Percentiles rank a stretch among this genome's conserved stretches.
Conservation (phyloP, 2,888 invertebrate species). For the Melanostoma mellinum region DNA sequence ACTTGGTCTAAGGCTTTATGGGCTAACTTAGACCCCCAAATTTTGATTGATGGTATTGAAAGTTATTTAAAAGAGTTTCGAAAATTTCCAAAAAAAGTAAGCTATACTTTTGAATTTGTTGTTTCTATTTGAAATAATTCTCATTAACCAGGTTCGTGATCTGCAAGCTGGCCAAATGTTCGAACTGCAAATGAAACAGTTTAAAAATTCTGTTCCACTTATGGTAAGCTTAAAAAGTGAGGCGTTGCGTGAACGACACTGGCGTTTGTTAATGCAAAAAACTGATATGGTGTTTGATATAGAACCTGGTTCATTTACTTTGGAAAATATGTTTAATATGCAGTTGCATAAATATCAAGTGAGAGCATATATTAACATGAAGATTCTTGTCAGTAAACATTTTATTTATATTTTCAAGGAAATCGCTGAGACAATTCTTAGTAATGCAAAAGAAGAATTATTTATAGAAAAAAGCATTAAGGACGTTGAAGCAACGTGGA, state of each 20-base stretch:
- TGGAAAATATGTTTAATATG: slow-evolving; percentile 97
- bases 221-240: slow-evolving; percentile 96
- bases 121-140: background rate
- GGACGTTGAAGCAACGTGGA: slow-evolving; percentile 91
- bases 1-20: slow-evolving; percentile 94
- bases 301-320: slow-evolving; percentile 93
- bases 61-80: slow-evolving; percentile 90
- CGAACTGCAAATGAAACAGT: slow-evolving; percentile 93
- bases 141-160: slow-evolving; percentile 78
- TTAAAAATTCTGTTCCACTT: slow-evolving; percentile 92
- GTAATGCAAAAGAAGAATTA: slow-evolving; percentile 94
- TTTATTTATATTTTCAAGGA: slow-evolving; percentile 79
- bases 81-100: slow-evolving; percentile 87
- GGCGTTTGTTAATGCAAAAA: slow-evolving; percentile 93
- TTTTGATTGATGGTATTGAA: slow-evolving; percentile 93
- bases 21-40: slow-evolving; percentile 92
- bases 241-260: slow-evolving; percentile 94
- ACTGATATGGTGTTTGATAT: slow-evolving; percentile 93
- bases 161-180: slow-evolving; percentile 87
- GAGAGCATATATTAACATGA: slow-evolving; percentile 1
- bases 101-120: slow-evolving; percentile 75
- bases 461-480: slow-evolving; percentile 94
- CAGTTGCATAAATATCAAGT: slow-evolving; percentile 92
- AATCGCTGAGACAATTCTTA: slow-evolving; percentile 92
- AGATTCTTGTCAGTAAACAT: slow-evolving; percentile 24